These are phyloP conservation scores for Phasianus colchicus DNA, from an alignment of 2,113 vertebrate species.

Conservation along the genomic window DNA sequence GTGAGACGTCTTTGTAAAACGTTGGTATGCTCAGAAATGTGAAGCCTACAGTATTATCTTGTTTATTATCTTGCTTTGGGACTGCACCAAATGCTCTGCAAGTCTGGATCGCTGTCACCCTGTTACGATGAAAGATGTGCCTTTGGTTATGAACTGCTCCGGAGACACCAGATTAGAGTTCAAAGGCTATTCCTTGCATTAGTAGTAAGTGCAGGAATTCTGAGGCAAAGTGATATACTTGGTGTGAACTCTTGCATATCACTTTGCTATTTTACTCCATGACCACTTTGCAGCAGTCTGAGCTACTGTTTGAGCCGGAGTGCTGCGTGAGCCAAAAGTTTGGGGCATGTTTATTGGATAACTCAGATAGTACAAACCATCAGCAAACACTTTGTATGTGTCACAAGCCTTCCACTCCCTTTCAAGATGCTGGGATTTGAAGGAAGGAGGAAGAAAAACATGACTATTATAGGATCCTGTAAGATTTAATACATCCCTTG, in stretches of 20 bases:
- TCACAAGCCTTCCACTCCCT: conserved; percentile 34
- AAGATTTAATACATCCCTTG: conserved; percentile 44
- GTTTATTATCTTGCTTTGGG: conserved; percentile 59
- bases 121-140: conserved; percentile 66
- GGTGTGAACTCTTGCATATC: conserved; percentile 37
- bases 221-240: conserved; percentile 43
- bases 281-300: background rate
- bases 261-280: conserved; percentile 14
- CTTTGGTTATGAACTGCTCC: conserved; percentile 39
- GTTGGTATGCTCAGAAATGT: conserved; percentile 18
- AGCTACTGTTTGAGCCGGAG: conserved; percentile 57
- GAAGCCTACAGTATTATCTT: conserved; percentile 25
- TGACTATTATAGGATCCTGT: background rate
- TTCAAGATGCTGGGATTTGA: conserved; percentile 3
- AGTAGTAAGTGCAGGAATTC: conserved; percentile 63
- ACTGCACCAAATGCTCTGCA: conserved; percentile 50
- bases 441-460: conserved; percentile 46
- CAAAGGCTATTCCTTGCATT: conserved; percentile 60
- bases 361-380: conserved; percentile 36
- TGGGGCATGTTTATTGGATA: conserved; percentile 42
- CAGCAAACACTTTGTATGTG: conserved; percentile 63
- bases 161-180: conserved; percentile 69
- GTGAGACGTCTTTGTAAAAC: background rate
- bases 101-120: conserved; percentile 60
- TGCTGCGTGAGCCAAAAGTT: conserved; percentile 29